Evolutionary conservation across 2,888 invertebrate species (phyloP).

Genomic region (Drosophila falleni): DNA sequence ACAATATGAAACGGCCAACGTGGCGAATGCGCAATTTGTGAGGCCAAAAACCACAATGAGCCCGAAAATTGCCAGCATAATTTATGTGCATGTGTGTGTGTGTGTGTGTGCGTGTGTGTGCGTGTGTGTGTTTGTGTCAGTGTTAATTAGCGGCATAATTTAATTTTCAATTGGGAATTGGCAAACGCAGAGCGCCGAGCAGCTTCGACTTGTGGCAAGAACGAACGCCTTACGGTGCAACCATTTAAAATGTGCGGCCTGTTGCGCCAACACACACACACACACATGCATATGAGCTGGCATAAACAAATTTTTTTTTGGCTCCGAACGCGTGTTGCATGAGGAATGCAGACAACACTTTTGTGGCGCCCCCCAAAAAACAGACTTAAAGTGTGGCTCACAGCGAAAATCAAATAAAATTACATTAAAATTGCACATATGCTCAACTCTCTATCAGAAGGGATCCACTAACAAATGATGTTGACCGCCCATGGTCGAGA

Average conservation of each 20-base stretch:
- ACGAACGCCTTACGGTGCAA: slow-evolving; percentile 1
- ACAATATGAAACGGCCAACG: slow-evolving; percentile 60
- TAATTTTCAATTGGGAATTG: slow-evolving; percentile 71
- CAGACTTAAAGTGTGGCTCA: slow-evolving; percentile 12
- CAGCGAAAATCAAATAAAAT: slow-evolving; percentile 56
- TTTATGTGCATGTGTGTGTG: slow-evolving; percentile 58
- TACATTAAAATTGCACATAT: slow-evolving; percentile 52
- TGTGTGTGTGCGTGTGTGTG: background rate
- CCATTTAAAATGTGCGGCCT: slow-evolving; percentile 47
- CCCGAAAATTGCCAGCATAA: slow-evolving; percentile 76
- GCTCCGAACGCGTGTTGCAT: slow-evolving; percentile 52
- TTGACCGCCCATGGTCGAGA: slow-evolving; percentile 77
- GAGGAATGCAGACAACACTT: slow-evolving; percentile 36
- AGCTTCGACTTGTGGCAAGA: slow-evolving; percentile 21
- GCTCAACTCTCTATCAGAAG: slow-evolving; percentile 6
- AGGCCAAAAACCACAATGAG: slow-evolving; percentile 66
- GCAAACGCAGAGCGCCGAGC: slow-evolving; percentile 25
- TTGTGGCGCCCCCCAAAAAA: background rate
- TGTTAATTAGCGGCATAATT: slow-evolving; percentile 78
- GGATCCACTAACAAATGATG: slow-evolving; percentile 70
- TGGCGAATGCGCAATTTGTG: slow-evolving; percentile 49
- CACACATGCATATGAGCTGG: slow-evolving; percentile 5
- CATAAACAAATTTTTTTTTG: slow-evolving; percentile 42
- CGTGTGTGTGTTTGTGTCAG: slow-evolving; percentile 16
- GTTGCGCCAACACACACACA: slow-evolving; percentile 39